Base-by-base conservation (phyloP, 1,140 invertebrate species). In the Nebria ingens region DNA sequence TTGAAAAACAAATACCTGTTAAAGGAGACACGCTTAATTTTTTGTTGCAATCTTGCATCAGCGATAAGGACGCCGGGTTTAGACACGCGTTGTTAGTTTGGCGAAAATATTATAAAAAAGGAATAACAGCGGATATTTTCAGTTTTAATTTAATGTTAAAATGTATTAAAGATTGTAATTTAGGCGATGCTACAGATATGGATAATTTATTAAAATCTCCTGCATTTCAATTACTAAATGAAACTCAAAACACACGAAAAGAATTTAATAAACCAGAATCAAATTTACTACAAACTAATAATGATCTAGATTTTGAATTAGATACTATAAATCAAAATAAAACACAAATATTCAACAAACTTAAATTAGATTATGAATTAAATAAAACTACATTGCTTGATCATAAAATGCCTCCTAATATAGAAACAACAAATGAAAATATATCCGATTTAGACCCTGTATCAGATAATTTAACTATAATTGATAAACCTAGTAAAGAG, bases 61-160 rank as follows among this genome's bases (percentile, higher is more conserved):
- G 79, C 21, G 80, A 96, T 68, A 83, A 81, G 70, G 69, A 87
- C 54, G 77, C 77, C 60, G 93, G 94, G 2, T 85, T 95, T 62
- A 78, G 79, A 60, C 82, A 91, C 75, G 83, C 85, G 49, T 66
- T 97, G 21, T 65, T 84, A 54, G 82, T 92, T n/a, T 95, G 90
- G 89, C 80, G 85, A 50, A 84, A 89, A 72, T 86, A 96, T 83
- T 65, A 79, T 22, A 63, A 74, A 54, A 72, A 76, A 59, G 77
- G 73, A 49, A 73, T 92, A 2, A 76, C 69, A 52, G 89, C 89
- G 1, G 79, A 79, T 64, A 68, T 87, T 56, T 84, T 76, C 59
- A 81, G 80, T 4, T 96, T 88, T 63, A 93, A 94, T 79, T 73
- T 93, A 19, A 71, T 97, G 61, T 64, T 96, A 2, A 75, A 84